Evolutionary conservation across 2,888 invertebrate genomes (phyloP).

Genomic region (Pyrrhosoma nymphula): DNA sequence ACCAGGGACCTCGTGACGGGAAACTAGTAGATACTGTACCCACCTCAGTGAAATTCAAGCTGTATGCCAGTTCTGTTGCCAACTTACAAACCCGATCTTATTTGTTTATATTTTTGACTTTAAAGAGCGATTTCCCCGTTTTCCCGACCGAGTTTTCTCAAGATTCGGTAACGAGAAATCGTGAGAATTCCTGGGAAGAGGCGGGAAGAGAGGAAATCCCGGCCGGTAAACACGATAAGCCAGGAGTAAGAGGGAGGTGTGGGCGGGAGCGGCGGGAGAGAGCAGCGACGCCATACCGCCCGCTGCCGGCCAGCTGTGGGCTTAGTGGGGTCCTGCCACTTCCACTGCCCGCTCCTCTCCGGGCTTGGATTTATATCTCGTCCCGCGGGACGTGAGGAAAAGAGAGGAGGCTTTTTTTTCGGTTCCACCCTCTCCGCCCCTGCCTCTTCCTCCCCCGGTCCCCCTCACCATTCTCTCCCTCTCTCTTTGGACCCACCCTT

Average conservation of each 20-base stretch:
- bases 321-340: conserved; percentile 51
- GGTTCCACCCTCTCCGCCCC: not conserved
- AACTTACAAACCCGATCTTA: too few relatives aligned
- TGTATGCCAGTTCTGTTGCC: too few relatives aligned
- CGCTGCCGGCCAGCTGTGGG: conserved; percentile 4
- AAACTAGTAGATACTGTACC: too few relatives aligned
- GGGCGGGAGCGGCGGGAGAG: not conserved
- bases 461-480: not conserved
- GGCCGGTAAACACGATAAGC: too few relatives aligned
- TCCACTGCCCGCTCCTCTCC: conserved; percentile 28
- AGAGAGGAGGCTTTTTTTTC: conserved; percentile 23
- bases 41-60: too few relatives aligned
- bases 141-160: too few relatives aligned
- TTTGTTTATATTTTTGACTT: too few relatives aligned
- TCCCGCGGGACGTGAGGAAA: conserved; percentile 53
- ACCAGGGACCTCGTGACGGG: too few relatives aligned
- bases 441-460: not conserved
- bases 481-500: not conserved
- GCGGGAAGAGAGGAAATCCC: too few relatives aligned
- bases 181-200: too few relatives aligned
- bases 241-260: not conserved
- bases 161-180: too few relatives aligned
- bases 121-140: too few relatives aligned
- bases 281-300: not conserved
- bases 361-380: conserved; percentile 63